Base-by-base conservation (phyloP, 2,888 invertebrate species). In the Halictus quadricinctus region DNA sequence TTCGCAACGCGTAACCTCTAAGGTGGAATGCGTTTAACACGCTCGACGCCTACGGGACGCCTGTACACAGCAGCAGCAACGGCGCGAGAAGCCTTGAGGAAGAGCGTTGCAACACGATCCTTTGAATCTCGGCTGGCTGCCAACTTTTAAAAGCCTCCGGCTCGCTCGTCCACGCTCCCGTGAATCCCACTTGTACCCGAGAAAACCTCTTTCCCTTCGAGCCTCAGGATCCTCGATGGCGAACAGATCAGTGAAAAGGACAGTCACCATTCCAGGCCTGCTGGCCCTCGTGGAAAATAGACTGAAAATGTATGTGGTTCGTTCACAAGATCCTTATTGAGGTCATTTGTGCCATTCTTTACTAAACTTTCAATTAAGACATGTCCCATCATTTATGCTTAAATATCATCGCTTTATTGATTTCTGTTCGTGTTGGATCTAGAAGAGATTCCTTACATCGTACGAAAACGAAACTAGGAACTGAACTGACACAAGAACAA, bases 31-130 rank as follows among this genome's bases (percentile, higher is more conserved):
- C 94, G 94, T 94, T 94, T 94, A 94, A 94, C 72, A 73, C 94
- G 93, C 92, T 93, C 90, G 89, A 94, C 94, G 94, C 94, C 94
- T 94, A 94, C 94, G 93, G 94, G 94, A 94, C 94, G 93, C 93
- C 93, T 94, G 92, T 91, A 90, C 72, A 87, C 64, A 29, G 64
- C 64, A 64, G 25, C 64, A 64, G 64, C 64, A 29, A 90, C 89
- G 90, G 89, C 91, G 92, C 91, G 92, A 91, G 92, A 91, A 92
- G 92, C 94, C 94, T 94, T 94, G 94, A 93, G 92, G 94, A 94
- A 93, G 93, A 94, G 85, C 93, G 92, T 94, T 94, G 93, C 94
- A 93, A 94, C 94, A 94, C 93, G 93, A 94, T 93, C 93, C 93
- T 94, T 93, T 91, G 93, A 93, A 93, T 93, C 93, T 93, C 92